phyloP scores from a whole-genome alignment of 2,113 vertebrate species.

The Heterotis niloticus region DNA sequence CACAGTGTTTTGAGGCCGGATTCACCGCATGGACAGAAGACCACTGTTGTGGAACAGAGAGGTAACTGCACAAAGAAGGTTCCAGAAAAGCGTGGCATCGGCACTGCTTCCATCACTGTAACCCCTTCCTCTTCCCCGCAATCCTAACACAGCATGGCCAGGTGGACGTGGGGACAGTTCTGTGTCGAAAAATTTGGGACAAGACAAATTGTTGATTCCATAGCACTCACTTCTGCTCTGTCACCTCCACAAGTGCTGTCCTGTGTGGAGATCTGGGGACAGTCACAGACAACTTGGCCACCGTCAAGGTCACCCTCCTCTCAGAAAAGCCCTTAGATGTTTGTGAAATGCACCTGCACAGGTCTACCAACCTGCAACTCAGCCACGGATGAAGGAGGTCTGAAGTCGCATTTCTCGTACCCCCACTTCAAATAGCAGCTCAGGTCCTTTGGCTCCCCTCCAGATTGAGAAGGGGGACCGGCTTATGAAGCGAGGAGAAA shows the following conservation, averaged over 20 bases:
- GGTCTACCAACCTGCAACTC: not conserved
- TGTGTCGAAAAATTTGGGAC: not conserved
- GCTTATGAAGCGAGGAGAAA: slow-evolving; percentile 20
- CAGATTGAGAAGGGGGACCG: slow-evolving; percentile 15
- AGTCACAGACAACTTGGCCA: not conserved
- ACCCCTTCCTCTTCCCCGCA: not conserved
- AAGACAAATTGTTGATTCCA: not conserved
- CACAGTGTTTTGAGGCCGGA: not conserved
- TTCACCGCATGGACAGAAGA: not conserved
- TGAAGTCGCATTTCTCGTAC: not conserved
- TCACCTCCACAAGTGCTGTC: no score
- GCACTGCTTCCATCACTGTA: not conserved
- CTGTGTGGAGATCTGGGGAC: no score
- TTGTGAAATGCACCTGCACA: not conserved
- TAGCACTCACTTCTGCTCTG: no score
- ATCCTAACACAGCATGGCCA: not conserved
- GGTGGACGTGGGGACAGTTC: not conserved
- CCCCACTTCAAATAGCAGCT: slow-evolving; percentile 19
- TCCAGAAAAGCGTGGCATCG: not conserved
- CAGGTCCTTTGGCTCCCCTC: slow-evolving; percentile 6
- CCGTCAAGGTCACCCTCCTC: slow-evolving; percentile 1
- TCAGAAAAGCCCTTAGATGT: not conserved
- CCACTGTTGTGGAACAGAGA: not conserved
- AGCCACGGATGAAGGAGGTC: not conserved
- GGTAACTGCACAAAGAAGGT: not conserved